These are phyloP conservation scores for Grammatotria lemairii DNA, from an alignment of 2,113 vertebrate species.

Conservation along the genomic window DNA sequence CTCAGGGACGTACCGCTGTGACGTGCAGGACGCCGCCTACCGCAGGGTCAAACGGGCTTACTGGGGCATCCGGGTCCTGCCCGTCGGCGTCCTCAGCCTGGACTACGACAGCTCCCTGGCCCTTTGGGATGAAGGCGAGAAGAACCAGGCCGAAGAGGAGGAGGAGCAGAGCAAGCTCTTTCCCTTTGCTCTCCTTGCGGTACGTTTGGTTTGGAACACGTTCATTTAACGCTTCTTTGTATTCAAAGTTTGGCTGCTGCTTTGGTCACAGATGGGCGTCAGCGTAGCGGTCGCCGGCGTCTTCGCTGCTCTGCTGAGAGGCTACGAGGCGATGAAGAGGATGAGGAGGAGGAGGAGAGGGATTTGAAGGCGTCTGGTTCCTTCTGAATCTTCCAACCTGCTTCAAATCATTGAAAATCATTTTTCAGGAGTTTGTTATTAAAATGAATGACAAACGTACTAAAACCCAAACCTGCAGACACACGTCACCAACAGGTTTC, in stretches of 20 bases:
- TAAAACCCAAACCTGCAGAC: background rate
- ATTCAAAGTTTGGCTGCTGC: background rate
- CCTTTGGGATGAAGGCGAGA: background rate
- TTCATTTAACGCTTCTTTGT: background rate
- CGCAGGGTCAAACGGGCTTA: conserved; percentile 75
- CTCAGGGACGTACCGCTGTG: conserved; percentile 84
- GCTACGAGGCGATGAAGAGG: background rate
- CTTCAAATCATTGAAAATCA: background rate
- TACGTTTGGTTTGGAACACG: background rate
- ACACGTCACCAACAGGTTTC: background rate
- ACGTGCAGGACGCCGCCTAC: conserved; percentile 65
- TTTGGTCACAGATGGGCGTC: background rate
- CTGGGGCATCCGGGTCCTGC: conserved; percentile 80
- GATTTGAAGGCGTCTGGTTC: background rate
- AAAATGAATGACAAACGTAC: background rate
- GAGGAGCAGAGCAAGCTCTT: background rate
- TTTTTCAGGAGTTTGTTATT: background rate
- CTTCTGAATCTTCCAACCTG: background rate
- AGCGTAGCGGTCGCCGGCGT: accelerated
- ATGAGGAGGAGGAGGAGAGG: background rate
- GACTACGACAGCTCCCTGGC: conserved; percentile 57
- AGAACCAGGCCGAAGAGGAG: background rate
- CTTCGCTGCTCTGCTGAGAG: background rate
- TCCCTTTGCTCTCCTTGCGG: background rate
- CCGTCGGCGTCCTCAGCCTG: conserved; percentile 55